A percentile compares a stretch with the other conserved stretches of the same genome.
phyloP scores from a whole-genome alignment of 23 tunicate species.

The Phallusia fumigata region DNA sequence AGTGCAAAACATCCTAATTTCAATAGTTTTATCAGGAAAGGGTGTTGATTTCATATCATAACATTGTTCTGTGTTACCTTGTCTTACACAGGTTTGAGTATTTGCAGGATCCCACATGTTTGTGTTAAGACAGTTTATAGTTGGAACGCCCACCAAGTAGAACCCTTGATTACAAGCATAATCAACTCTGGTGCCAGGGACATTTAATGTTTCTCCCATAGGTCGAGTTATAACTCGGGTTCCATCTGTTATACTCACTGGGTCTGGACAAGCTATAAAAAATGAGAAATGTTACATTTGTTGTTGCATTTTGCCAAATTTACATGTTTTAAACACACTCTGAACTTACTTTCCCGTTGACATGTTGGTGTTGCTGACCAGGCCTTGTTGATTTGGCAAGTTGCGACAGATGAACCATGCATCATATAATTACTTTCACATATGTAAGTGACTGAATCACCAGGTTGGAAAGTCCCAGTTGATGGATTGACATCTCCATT shows the following conservation, averaged over 20 bases:
- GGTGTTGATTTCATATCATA: too few species aligned
- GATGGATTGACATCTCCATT: neutral
- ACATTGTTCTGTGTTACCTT: too few species aligned
- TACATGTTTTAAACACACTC: too few species aligned
- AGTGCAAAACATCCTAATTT: too few species aligned
- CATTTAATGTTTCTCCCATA: neutral
- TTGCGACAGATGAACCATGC: neutral
- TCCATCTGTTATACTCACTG: neutral
- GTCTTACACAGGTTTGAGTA: too few species aligned
- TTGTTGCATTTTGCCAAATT: too few species aligned
- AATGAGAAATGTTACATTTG: too few species aligned
- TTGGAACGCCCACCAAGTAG: neutral
- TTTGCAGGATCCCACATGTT: too few species aligned
- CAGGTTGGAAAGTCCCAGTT: neutral
- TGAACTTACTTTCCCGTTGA: neutral
- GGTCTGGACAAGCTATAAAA: neutral
- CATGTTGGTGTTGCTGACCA: constrained; percentile 1
- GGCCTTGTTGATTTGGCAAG: neutral
- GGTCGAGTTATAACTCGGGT: neutral
- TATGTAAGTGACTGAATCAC: neutral
- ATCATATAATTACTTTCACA: neutral
- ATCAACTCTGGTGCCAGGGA: neutral
- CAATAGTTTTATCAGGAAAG: too few species aligned
- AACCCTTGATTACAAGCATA: neutral
- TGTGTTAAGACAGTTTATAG: too few species aligned